Base-by-base conservation (phyloP, 2,113 vertebrate genomes). In the Anoplopoma fimbria region DNA sequence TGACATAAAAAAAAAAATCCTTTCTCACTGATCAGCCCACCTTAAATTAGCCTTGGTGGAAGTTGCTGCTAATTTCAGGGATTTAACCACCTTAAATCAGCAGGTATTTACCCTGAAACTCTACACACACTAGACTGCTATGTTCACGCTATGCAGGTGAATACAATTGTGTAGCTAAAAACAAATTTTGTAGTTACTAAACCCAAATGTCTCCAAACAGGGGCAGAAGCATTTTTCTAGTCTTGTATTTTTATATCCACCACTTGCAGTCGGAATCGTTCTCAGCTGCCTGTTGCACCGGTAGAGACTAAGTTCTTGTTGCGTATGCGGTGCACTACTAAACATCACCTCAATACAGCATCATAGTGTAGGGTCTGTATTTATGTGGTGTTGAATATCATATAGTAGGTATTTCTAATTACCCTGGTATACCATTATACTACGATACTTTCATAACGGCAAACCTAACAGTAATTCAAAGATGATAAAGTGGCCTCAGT, bases 401-500 rank as follows among this genome's bases (percentile, higher is more conserved):
- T 49, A 49, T 19, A n/a, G 51, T 55, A n/a, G 51, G 10, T 9
- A 55, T 55, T 55, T 25, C 9, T 60, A 31, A 33, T 31, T 9
- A 4, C 29, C 57, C 29, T 60, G 3, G 1, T 60, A 3, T 31
- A 31, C 15, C 6, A 7, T 17, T 17, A 9, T 60, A 31, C 15
- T 3, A 7, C 27, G 6, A 27, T 0, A 13, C n/a, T 12, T 55
- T 55, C 21, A 51, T 7, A 51, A 6, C 21, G 21, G 21, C 19
- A 8, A 49, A 8, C 19, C 47, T 8, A 23, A 7, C 53, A 53
- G 62, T 6, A 10, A 34, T 58, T 75, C 12, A 0, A 33, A 57
- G 15, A 75, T 77, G 67, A 87, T 29, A 2, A 64, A 83, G 69
- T 23, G 62, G 71, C 2, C 38, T 17, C 2, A 19, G 68, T 10